Evolutionary conservation across 2,888 invertebrate species (phyloP).

Genomic region (Oxycera nigricornis): DNA sequence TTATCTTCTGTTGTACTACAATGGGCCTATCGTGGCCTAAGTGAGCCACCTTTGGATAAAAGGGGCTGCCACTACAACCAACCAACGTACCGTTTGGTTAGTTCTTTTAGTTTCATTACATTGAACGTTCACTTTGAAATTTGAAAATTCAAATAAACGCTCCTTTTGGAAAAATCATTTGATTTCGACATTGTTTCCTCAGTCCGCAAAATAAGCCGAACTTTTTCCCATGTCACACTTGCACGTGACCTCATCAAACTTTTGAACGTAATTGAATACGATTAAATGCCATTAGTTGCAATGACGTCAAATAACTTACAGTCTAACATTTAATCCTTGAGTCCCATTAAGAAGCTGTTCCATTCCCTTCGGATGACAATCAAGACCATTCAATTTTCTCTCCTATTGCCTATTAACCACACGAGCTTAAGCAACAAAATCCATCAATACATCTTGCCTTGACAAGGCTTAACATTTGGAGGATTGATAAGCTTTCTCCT

Average conservation of each 20-base stretch:
- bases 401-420: background rate
- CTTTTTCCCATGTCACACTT: background rate
- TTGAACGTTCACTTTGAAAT: too few species aligned
- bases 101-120: too few species aligned
- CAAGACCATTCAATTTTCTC: background rate
- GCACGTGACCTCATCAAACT: background rate
- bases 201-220: background rate
- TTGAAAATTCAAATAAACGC: too few species aligned
- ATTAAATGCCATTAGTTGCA: background rate
- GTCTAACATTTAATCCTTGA: conserved; percentile 20
- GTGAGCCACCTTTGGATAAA: too few species aligned
- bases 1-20: too few species aligned
- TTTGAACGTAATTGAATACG: background rate
- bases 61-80: too few species aligned
- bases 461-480: conserved; percentile 33
- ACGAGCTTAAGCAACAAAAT: conserved; percentile 3
- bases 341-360: conserved; percentile 19
- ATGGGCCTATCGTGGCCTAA: too few species aligned
- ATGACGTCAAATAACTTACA: background rate
- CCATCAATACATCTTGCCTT: conserved; percentile 44
- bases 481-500: conserved; percentile 29
- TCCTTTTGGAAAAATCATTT: too few species aligned
- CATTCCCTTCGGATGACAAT: background rate
- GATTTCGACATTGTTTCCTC: too few species aligned
- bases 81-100: too few species aligned